Conservation (phyloP, 2,888 invertebrate genomes). For the Lycia hirtaria region DNA sequence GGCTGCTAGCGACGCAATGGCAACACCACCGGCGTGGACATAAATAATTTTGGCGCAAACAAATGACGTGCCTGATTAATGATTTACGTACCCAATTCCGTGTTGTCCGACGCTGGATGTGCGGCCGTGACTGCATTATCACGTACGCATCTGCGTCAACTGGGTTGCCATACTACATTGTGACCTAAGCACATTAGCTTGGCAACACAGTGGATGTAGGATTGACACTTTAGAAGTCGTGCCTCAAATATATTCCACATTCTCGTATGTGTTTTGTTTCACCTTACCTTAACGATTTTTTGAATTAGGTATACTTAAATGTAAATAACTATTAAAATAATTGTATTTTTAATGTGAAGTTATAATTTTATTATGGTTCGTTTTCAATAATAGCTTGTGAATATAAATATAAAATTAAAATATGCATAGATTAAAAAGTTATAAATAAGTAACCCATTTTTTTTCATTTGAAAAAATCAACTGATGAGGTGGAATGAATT, state of each 20-base stretch:
- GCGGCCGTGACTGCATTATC: constrained; percentile 42
- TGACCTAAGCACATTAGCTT: constrained; percentile 1
- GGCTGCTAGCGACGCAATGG: constrained; percentile 57
- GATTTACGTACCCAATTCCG: constrained; percentile 80
- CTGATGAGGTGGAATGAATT: no score
- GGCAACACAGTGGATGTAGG: neutral
- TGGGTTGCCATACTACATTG: constrained; percentile 15
- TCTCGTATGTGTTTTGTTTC: no score
- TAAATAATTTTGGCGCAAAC: constrained; percentile 82
- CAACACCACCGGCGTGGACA: constrained; percentile 60
- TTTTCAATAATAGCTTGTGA: no score
- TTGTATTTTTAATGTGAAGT: no score
- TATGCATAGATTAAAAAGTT: no score
- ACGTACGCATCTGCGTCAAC: constrained; percentile 33
- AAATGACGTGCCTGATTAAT: constrained; percentile 83
- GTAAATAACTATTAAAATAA: no score
- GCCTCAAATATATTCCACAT: neutral
- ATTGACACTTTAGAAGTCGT: neutral
- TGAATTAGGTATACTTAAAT: no score
- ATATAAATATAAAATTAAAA: no score
- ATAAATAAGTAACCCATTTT: no score
- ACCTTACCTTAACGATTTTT: no score
- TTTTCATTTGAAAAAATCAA: no score
- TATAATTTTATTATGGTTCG: no score
- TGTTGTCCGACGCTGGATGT: constrained; percentile 58